These are phyloP conservation scores for Procambarus virginalis DNA, from an alignment of 1,140 invertebrate species.

Conservation along the genomic window DNA sequence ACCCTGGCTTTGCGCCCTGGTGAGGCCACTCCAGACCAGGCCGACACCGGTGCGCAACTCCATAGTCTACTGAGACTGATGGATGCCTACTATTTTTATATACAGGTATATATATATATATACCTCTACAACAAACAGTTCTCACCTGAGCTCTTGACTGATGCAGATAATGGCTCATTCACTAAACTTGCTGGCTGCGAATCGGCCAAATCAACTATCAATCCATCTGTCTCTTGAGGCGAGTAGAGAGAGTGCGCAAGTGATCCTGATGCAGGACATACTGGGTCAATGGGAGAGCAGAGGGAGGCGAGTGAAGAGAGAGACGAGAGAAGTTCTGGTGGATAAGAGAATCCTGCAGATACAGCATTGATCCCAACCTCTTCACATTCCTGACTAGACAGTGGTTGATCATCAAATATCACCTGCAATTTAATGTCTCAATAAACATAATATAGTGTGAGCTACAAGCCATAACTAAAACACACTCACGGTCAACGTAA, in stretches of 20 bases:
- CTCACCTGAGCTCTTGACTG: conserved; percentile 31
- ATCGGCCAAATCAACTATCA: neutral
- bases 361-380: neutral
- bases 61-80: too few species aligned
- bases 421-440: neutral
- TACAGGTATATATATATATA: too few species aligned
- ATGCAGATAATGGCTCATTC: conserved; percentile 10
- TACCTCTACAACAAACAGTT: too few species aligned
- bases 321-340: conserved; percentile 23
- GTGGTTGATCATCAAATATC: neutral
- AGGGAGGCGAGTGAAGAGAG: conserved; percentile 24
- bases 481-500: too few species aligned
- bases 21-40: too few species aligned
- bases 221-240: neutral
- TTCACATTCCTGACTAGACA: neutral
- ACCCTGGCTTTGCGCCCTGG: too few species aligned
- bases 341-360: conserved; percentile 1
- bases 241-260: neutral
- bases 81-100: too few species aligned
- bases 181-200: conserved; percentile 20
- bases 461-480: too few species aligned
- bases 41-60: too few species aligned
- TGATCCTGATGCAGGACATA: neutral
- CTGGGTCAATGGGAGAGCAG: conserved; percentile 23
- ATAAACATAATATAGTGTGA: neutral